Evolutionary conservation across 2,113 vertebrate genomes (phyloP).

Genomic region (Rhinopomastus cyanomelas): DNA sequence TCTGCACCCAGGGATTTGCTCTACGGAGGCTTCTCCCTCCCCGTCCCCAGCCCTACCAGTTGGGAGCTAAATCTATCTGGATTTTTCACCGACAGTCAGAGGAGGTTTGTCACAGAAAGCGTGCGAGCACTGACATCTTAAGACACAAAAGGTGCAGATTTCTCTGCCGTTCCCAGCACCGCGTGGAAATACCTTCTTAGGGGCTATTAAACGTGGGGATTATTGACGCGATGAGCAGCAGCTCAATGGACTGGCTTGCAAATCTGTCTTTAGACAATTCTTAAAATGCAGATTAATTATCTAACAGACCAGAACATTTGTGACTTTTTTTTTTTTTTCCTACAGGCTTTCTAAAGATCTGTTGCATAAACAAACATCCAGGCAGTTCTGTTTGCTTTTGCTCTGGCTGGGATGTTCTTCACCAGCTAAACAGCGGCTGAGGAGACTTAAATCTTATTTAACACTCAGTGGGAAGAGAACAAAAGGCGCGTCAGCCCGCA

Average conservation of each 20-base stretch:
- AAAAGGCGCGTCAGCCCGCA: neutral
- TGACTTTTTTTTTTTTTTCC: neutral
- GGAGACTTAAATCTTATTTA: slow-evolving; percentile 51
- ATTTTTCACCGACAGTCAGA: slow-evolving; percentile 17
- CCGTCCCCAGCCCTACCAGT: neutral
- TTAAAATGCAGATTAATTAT: slow-evolving; percentile 64
- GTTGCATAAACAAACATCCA: slow-evolving; percentile 50
- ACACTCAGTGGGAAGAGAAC: slow-evolving; percentile 5
- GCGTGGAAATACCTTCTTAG: slow-evolving; percentile 60
- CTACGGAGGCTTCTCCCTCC: neutral
- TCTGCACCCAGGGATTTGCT: neutral
- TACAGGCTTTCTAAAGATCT: slow-evolving; percentile 50
- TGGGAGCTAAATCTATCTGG: neutral
- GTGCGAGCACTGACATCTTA: slow-evolving; percentile 54
- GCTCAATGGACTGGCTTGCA: slow-evolving; percentile 43
- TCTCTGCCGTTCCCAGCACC: slow-evolving; percentile 33
- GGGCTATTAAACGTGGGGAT: slow-evolving; percentile 59
- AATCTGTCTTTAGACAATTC: slow-evolving; percentile 58
- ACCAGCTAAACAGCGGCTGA: slow-evolving; percentile 3
- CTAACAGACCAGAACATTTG: slow-evolving; percentile 31
- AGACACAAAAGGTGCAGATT: slow-evolving; percentile 59
- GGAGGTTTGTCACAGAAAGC: slow-evolving; percentile 32
- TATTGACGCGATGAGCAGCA: slow-evolving; percentile 48
- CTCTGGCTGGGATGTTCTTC: neutral
- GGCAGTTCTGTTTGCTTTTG: slow-evolving; percentile 15